Base-by-base conservation (phyloP, 2,113 vertebrate genomes). In the Corythaixoides concolor region DNA sequence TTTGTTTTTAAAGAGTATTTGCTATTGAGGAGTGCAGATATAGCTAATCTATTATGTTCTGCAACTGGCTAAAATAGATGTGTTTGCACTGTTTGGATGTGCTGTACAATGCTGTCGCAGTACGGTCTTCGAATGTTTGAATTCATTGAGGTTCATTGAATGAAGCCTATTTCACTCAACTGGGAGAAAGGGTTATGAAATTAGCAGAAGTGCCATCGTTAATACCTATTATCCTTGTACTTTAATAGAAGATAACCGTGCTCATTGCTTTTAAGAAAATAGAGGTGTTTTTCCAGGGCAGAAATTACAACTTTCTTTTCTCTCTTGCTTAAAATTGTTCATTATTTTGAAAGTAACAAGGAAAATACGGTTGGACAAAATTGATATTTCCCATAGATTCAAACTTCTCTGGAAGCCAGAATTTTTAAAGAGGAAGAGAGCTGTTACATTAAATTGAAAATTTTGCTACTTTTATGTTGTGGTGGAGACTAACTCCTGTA, bases 151-250 rank as follows among this genome's bases (percentile, higher is more conserved):
- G 15, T 66, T 89, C 53, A 14, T 30, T 88, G 78, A 90, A 84
- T 62, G 89, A 90, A 91, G 12, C 41, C 26, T 55, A 8, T 70
- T 83, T 93, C 53, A 68, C 59, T 85, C 88, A 88, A 41, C 70
- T 80, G 63, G 12, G 67, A 55, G 56, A 73, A 86, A 58, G 39
- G 47, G 27, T 60, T 96, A 78, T 68, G 72, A 89, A 86, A 93
- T 96, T 90, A 96, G n/a, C 43, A 86, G 43, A 92, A 96, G 45
- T 68, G 39, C 60, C 76, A 87, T 94, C 73, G 52, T 90, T 96
- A 91, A 84, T 90, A 90, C 59, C 60, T 86, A 49, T 93, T 86
- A 83, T 86, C 94, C 83, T 77, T 75, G 32, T 70, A 15, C 56
- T 90, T 84, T 72, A 92, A 0, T 62, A 59, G 37, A 79, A 88